Evolutionary conservation across 2,113 vertebrate species (phyloP).

Genomic region (Neoarius graeffei): DNA sequence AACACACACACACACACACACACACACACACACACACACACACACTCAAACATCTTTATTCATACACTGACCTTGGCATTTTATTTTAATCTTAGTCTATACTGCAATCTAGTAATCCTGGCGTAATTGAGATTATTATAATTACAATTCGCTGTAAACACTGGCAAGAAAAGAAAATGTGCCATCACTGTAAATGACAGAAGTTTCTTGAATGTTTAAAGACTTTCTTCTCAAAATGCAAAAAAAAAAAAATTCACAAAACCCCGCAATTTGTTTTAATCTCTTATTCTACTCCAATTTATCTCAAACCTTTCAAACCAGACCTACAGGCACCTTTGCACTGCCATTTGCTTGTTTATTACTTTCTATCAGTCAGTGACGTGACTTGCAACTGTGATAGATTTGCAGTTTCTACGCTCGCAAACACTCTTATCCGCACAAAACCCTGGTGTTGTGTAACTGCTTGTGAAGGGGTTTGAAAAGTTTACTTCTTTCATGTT

Average conservation of each 20-base stretch:
- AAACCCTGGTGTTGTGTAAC: constrained; percentile 24
- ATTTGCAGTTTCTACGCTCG: not conserved
- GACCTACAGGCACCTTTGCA: not conserved
- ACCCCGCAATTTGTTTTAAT: not conserved
- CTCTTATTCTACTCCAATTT: not conserved
- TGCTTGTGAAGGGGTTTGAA: constrained; percentile 27
- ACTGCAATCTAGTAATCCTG: not conserved
- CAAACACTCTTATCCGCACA: not conserved
- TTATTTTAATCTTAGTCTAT: not conserved
- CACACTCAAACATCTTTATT: not conserved
- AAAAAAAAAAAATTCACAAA: not conserved
- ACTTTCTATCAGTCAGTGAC: not conserved
- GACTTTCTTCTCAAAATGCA: not conserved
- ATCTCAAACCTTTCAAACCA: not conserved
- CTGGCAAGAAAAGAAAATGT: not conserved
- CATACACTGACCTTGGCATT: not conserved
- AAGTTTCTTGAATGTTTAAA: not conserved
- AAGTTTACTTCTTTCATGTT: constrained; percentile 29
- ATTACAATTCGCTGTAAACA: not conserved
- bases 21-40: not conserved
- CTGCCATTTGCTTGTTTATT: not conserved
- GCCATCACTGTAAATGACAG: not conserved
- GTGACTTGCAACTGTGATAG: not conserved
- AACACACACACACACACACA: not conserved
- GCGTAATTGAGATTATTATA: not conserved